phyloP scores from a whole-genome alignment of 2,888 invertebrate species.

The Hydropsyche betteni region DNA sequence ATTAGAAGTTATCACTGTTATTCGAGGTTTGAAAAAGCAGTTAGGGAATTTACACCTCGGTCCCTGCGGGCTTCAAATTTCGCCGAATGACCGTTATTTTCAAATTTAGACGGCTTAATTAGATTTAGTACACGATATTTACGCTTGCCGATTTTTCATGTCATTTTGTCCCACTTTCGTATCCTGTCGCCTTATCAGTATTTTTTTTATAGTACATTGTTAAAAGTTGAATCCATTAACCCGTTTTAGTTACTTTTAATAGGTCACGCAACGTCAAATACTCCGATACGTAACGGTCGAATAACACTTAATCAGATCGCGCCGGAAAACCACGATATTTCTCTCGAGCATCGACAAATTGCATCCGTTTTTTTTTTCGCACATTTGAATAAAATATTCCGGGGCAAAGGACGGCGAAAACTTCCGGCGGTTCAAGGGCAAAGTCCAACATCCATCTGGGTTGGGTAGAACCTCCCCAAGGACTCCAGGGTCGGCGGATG shows the following conservation, averaged over 20 bases:
- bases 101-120: conserved; percentile 11
- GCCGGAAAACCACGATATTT: no score
- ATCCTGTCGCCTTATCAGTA: no score
- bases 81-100: conserved; percentile 24
- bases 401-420: neutral
- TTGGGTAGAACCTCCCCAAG: no score
- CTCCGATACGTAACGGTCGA: no score
- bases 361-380: no score
- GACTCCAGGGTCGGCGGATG: neutral
- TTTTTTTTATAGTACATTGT: no score
- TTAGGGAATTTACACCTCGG: conserved; percentile 15
- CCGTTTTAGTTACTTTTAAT: no score
- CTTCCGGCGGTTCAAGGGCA: conserved; percentile 25
- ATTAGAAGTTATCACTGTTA: conserved; percentile 19
- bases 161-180: no score
- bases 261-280: no score
- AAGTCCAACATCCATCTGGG: neutral
- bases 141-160: neutral
- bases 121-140: conserved; percentile 4
- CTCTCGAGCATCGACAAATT: no score
- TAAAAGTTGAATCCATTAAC: no score
- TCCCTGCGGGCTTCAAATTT: conserved; percentile 6
- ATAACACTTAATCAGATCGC: no score
- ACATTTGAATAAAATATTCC: conserved; percentile 5
- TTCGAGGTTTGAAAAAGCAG: conserved; percentile 13